Conservation (phyloP, 2,797 vertebrate genomes). For the Sitta carolinensis region DNA sequence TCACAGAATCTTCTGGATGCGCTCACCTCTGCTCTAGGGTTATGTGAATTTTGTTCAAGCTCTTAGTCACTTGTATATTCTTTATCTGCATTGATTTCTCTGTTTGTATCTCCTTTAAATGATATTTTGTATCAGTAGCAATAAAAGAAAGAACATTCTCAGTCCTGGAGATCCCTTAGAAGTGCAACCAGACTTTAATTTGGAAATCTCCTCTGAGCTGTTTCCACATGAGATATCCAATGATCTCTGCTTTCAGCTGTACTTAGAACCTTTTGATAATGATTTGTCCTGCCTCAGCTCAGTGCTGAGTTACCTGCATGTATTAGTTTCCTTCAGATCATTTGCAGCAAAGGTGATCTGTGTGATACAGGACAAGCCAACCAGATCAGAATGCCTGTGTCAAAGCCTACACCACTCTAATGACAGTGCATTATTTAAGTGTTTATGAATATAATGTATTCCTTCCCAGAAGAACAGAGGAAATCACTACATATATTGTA, state of each 20-base stretch:
- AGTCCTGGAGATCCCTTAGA: neutral
- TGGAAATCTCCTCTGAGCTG: neutral
- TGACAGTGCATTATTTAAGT: neutral
- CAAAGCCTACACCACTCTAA: neutral
- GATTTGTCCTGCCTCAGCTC: neutral
- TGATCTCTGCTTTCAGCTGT: neutral
- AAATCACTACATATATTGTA: neutral
- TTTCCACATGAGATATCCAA: neutral
- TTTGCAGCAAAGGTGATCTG: neutral
- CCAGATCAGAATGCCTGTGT: neutral
- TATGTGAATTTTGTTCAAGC: neutral
- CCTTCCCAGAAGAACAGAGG: neutral
- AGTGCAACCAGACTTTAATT: neutral
- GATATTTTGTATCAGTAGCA: neutral
- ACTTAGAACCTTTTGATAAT: neutral
- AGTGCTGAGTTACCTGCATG: neutral
- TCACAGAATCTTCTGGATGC: neutral
- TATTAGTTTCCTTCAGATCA: neutral
- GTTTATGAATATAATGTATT: neutral
- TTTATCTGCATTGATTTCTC: neutral
- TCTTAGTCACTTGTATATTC: neutral
- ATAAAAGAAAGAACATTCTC: neutral
- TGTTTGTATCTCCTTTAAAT: neutral
- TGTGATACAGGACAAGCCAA: neutral
- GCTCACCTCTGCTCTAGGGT: neutral